Conservation (phyloP, 1,140 invertebrate genomes). For the Drosophila rufa region DNA sequence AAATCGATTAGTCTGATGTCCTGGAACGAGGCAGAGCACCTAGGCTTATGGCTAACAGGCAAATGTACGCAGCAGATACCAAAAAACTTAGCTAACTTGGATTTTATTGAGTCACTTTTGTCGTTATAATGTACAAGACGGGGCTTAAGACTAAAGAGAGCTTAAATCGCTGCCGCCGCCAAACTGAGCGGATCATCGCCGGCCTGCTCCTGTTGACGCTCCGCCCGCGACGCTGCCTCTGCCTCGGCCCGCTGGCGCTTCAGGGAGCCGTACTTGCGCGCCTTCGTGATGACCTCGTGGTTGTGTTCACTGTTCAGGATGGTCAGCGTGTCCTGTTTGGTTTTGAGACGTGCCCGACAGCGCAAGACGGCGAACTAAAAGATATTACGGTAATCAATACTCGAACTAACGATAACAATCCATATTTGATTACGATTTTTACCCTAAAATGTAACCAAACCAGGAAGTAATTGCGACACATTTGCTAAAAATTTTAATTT, state of each 20-base stretch:
- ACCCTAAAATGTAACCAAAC: background rate
- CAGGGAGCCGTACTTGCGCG: conserved; percentile 79
- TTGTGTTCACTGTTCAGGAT: conserved; percentile 82
- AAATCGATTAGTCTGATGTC: conserved; percentile 42
- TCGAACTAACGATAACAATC: background rate
- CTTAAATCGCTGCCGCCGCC: background rate
- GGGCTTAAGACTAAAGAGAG: conserved; percentile 55
- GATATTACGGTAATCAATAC: background rate
- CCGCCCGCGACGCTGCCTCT: conserved; percentile 58
- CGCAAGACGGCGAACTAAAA: conserved; percentile 78
- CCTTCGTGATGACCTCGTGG: conserved; percentile 80
- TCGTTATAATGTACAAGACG: conserved; percentile 26
- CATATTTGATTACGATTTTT: background rate
- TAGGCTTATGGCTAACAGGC: background rate
- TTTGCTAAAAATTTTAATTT: too few relatives aligned
- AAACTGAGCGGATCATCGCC: conserved; percentile 10
- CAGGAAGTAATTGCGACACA: background rate
- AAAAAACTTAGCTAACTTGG: conserved; percentile 40
- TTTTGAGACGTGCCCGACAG: conserved; percentile 80
- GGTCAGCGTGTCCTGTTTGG: conserved; percentile 74
- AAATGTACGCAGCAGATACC: conserved; percentile 19
- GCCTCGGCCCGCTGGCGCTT: conserved; percentile 67
- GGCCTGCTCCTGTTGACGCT: conserved; percentile 25
- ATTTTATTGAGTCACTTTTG: conserved; percentile 57
- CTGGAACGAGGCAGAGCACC: background rate